Percentiles rank a stretch among this genome's conserved stretches.
Evolutionary conservation across 2,888 invertebrate genomes (phyloP).

Genomic region (Coelogynopora nodosa): DNA sequence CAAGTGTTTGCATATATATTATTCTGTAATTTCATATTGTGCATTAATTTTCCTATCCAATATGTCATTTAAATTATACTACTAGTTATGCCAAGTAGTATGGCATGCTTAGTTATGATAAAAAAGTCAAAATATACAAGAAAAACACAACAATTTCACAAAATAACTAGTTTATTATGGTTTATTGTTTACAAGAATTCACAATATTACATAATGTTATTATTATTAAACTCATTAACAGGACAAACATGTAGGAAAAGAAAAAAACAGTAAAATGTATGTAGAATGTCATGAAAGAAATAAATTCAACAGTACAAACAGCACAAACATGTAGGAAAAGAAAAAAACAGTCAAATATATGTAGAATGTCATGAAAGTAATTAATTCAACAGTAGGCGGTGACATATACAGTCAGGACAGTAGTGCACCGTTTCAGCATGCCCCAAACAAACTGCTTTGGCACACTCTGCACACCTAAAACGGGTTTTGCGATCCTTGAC

Average conservation of each 20-base stretch:
- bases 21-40: background rate
- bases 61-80: background rate
- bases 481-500: constrained; percentile 3
- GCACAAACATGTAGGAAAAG: background rate
- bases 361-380: background rate
- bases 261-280: background rate
- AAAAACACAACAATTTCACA: background rate
- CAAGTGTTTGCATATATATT: background rate
- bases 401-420: background rate
- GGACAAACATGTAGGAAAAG: background rate
- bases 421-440: background rate
- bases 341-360: background rate
- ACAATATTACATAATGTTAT: background rate
- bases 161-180: background rate
- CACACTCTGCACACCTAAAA: constrained; percentile 2
- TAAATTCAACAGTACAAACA: background rate
- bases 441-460: background rate
- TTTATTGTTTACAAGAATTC: background rate
- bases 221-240: background rate
- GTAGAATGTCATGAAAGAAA: background rate
- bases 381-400: background rate
- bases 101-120: constrained; percentile 5
- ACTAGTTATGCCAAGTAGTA: background rate
- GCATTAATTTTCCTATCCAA: background rate
- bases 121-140: background rate